Percentiles rank a stretch among this genome's conserved stretches.
Evolutionary conservation across 2,797 vertebrate genomes (phyloP).

Genomic region (Melopsittacus undulatus): DNA sequence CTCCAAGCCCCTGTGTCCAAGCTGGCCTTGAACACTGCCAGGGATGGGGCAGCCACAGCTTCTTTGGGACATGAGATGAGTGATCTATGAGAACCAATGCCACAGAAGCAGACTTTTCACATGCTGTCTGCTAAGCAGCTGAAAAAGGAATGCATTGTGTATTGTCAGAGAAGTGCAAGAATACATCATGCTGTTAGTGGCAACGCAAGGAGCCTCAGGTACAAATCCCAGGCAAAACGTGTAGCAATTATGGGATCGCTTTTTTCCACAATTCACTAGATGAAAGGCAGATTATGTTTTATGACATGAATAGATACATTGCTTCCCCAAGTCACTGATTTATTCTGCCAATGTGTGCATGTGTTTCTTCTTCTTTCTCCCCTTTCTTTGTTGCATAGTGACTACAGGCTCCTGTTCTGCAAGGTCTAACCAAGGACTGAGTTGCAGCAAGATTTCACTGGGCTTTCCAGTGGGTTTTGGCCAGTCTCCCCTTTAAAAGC

Average conservation of each 20-base stretch:
- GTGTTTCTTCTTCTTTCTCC: background rate
- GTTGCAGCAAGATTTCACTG: background rate
- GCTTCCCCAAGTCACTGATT: background rate
- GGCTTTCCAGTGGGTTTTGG: background rate
- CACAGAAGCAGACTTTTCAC: background rate
- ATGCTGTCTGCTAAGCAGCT: background rate
- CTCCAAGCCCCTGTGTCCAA: background rate
- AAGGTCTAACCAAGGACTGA: background rate
- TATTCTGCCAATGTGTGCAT: background rate
- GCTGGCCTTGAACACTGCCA: background rate
- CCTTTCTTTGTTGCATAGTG: accelerated
- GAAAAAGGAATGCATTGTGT: background rate
- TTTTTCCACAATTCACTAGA: background rate
- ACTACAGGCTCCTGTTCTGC: accelerated
- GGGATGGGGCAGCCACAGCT: background rate
- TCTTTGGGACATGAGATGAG: background rate
- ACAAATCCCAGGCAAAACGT: background rate
- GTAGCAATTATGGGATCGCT: background rate
- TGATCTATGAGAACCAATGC: background rate
- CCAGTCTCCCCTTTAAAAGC: background rate
- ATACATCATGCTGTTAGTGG: background rate
- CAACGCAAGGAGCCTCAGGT: background rate
- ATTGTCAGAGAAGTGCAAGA: background rate
- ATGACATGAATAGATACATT: background rate
- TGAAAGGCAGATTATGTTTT: background rate